These are phyloP conservation scores for Pocillopora verrucosa DNA, from an alignment of 64 coral and sea anemone genomes.

Conservation along the genomic window DNA sequence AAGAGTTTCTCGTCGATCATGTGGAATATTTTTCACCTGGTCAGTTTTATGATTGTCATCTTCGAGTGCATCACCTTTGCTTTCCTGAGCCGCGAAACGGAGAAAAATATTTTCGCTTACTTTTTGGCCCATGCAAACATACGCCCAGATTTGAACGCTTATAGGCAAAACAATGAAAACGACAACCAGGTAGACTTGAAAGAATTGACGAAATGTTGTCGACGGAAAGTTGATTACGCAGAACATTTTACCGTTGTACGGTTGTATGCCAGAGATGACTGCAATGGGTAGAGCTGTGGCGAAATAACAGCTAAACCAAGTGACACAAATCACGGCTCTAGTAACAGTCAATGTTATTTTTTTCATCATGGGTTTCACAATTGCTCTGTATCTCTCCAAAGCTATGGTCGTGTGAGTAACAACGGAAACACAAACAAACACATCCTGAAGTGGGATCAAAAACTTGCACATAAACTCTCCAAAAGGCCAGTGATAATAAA, in stretches of 20 bases:
- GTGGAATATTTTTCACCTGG: neutral
- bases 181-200: conserved; percentile 46
- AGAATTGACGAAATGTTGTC: conserved; percentile 35
- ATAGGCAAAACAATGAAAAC: conserved; percentile 49
- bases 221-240: conserved; percentile 28
- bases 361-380: conserved; percentile 65
- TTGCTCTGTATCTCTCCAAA: conserved; percentile 69
- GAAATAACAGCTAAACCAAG: conserved; percentile 64
- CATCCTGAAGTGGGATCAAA: conserved; percentile 56
- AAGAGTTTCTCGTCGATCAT: neutral
- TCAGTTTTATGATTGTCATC: neutral
- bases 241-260: neutral
- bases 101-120: conserved; percentile 4
- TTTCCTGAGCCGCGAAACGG: neutral
- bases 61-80: neutral
- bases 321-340: conserved; percentile 50
- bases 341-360: conserved; percentile 53
- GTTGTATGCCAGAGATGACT: neutral
- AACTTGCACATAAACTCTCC: conserved; percentile 55
- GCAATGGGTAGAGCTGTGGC: conserved; percentile 49
- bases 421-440: conserved; percentile 69
- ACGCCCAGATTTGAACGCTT: conserved; percentile 60
- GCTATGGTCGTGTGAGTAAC: conserved; percentile 73
- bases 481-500: conserved; percentile 58
- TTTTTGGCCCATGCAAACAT: conserved; percentile 35